Conservation (phyloP, 2,113 vertebrate species). For the Pyxicephalus adspersus region DNA sequence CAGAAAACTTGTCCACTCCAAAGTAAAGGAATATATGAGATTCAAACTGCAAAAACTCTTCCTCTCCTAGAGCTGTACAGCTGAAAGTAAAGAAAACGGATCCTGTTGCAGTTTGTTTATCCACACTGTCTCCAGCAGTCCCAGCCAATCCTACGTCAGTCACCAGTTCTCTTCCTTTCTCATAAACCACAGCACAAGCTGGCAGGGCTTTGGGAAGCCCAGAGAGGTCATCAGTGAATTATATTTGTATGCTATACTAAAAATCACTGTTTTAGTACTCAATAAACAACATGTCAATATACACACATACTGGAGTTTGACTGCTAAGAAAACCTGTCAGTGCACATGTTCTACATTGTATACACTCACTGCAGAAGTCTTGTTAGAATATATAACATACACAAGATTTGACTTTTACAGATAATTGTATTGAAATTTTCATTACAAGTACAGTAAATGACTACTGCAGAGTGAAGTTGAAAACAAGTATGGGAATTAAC, state of each 20-base stretch:
- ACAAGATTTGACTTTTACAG: no score
- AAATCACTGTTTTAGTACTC: not conserved
- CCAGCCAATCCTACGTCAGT: slow-evolving; percentile 38
- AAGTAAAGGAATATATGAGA: not conserved
- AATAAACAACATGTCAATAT: not conserved
- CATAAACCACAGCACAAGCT: not conserved
- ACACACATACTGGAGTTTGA: not conserved
- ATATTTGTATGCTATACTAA: not conserved
- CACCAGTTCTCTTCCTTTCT: slow-evolving; percentile 42
- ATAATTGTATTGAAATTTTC: no score
- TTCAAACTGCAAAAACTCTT: not conserved
- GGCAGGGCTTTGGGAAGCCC: not conserved
- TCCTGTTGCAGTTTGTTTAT: slow-evolving; percentile 45
- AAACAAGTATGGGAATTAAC: no score
- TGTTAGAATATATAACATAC: no score
- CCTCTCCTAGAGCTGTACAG: slow-evolving; percentile 20
- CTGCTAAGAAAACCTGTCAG: no score
- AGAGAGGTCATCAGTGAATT: not conserved
- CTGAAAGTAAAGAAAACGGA: slow-evolving; percentile 2
- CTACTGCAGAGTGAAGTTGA: no score
- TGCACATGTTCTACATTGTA: no score
- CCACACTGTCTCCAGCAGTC: slow-evolving; percentile 40
- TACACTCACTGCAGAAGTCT: no score
- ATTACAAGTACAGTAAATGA: no score
- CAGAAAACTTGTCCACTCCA: not conserved